These are phyloP conservation scores for Ophion ellenae DNA, from an alignment of 2,888 invertebrate species.

Conservation along the genomic window DNA sequence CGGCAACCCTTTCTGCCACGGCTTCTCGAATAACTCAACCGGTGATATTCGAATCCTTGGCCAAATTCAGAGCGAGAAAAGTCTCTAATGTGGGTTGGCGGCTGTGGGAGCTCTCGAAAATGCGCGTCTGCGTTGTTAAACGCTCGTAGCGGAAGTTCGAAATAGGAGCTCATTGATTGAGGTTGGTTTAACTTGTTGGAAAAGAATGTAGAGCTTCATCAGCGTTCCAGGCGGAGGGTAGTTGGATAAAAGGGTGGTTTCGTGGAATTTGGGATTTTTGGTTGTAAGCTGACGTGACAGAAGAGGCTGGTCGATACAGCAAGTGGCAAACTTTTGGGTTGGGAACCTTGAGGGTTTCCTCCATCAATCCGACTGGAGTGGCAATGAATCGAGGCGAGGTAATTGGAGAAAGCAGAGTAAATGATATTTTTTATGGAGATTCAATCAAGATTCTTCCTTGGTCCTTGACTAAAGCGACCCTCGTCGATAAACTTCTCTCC, in stretches of 20 bases:
- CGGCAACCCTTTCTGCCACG: neutral
- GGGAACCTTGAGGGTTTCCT: neutral
- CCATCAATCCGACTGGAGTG: neutral
- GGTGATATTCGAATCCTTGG: constrained; percentile 13
- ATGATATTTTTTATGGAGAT: neutral
- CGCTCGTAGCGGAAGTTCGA: neutral
- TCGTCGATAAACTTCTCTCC: neutral
- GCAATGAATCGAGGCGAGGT: neutral
- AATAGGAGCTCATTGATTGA: constrained; percentile 4
- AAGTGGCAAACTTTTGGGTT: neutral
- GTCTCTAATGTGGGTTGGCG: neutral
- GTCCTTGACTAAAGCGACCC: neutral
- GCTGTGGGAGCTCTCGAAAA: neutral
- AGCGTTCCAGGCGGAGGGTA: neutral
- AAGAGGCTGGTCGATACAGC: neutral
- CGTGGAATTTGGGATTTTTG: neutral
- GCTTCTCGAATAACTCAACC: constrained; percentile 23
- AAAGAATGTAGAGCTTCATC: neutral
- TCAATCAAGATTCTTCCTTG: neutral
- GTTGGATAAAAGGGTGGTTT: neutral
- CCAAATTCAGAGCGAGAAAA: constrained; percentile 4
- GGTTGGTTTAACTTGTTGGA: neutral
- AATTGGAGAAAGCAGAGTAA: neutral
- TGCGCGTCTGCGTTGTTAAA: neutral
- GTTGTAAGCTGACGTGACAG: neutral